A percentile compares a stretch with the other conserved stretches of the same genome.
Conservation (phyloP, 2,797 vertebrate genomes). For the Poeciliopsis paucimaculata region DNA sequence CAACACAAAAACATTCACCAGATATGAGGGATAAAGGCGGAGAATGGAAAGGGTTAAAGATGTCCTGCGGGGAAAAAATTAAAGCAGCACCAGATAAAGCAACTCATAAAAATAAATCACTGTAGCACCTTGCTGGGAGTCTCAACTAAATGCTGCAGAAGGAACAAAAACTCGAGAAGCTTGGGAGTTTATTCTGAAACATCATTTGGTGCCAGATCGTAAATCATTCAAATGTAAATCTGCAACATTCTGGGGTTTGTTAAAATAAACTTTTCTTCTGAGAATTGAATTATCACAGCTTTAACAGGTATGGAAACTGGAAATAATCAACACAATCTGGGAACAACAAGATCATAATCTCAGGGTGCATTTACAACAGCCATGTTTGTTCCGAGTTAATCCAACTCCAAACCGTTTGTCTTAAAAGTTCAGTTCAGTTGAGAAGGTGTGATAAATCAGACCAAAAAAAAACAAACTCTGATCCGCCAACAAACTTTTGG, state of each 20-base stretch:
- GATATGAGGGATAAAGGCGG: conserved; percentile 39
- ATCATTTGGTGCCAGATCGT: too few relatives aligned
- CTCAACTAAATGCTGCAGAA: neutral
- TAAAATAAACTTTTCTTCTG: neutral
- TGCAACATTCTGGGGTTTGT: neutral
- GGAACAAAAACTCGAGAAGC: neutral
- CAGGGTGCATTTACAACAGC: too few relatives aligned
- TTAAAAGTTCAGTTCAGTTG: too few relatives aligned
- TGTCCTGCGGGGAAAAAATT: conserved; percentile 33
- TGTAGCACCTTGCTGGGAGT: conserved; percentile 54
- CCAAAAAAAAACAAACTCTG: too few relatives aligned
- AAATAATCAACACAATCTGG: neutral
- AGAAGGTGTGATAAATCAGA: neutral
- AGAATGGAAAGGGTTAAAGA: conserved; percentile 52
- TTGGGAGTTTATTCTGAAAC: neutral
- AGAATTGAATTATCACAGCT: neutral
- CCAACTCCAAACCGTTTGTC: too few relatives aligned
- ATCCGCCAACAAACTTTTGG: too few relatives aligned
- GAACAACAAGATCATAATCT: neutral
- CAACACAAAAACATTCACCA: conserved; percentile 30
- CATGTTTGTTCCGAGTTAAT: too few relatives aligned
- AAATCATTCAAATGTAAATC: neutral
- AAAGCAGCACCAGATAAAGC: conserved; percentile 7
- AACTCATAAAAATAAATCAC: conserved; percentile 5
- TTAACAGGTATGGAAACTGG: neutral